A percentile compares a stretch with the other conserved stretches of the same genome.
Evolutionary conservation across 1,140 invertebrate genomes (phyloP).

Genomic region (Archivesica marissinica): DNA sequence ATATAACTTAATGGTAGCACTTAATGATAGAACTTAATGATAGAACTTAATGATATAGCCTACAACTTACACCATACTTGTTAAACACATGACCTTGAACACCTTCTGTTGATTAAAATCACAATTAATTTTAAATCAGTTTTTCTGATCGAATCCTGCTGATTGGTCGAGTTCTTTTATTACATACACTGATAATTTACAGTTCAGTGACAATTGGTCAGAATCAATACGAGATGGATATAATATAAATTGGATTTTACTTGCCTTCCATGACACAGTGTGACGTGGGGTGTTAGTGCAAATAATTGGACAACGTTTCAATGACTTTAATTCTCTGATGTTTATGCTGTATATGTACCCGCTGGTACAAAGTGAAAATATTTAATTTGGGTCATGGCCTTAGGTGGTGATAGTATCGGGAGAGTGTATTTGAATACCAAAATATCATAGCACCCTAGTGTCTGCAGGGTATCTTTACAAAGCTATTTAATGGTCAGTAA

Average conservation of each 20-base stretch:
- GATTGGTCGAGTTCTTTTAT: too few species aligned
- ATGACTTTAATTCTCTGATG: not conserved
- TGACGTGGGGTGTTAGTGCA: slow-evolving; percentile 1
- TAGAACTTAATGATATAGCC: too few species aligned
- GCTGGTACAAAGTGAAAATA: not conserved
- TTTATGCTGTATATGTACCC: not conserved
- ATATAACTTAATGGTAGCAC: too few species aligned
- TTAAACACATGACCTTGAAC: too few species aligned
- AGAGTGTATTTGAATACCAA: not conserved
- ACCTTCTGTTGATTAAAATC: too few species aligned
- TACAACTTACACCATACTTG: too few species aligned
- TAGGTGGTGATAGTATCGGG: not conserved
- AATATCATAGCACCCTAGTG: not conserved
- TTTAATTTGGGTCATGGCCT: not conserved
- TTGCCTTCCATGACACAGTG: not conserved
- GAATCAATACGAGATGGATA: not conserved
- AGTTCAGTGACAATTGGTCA: too few species aligned
- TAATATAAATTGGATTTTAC: not conserved
- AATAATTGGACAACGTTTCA: not conserved
- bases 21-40: too few species aligned
- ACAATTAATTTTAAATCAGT: too few species aligned
- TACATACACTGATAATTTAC: too few species aligned
- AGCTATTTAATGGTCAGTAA: slow-evolving; percentile 5
- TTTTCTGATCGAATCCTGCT: too few species aligned
- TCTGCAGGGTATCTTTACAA: not conserved